Evolutionary conservation across 2,888 invertebrate species (phyloP).

Genomic region (Andrena flavipes): DNA sequence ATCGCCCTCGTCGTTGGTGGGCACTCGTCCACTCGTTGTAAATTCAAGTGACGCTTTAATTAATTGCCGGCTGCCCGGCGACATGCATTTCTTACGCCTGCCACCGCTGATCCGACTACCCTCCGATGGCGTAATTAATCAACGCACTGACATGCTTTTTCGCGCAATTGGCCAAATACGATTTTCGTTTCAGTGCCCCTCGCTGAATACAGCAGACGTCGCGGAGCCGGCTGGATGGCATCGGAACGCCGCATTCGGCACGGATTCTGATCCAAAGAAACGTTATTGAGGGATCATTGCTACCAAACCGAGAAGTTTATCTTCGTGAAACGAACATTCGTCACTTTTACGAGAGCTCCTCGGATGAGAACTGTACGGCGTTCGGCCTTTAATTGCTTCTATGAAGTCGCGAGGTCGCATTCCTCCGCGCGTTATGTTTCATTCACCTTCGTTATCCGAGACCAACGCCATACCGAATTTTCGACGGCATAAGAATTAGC

Average conservation of each 20-base stretch:
- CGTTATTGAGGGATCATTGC: conserved; percentile 49
- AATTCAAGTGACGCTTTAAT: conserved; percentile 75
- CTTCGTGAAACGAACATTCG: conserved; percentile 27
- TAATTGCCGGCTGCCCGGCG: conserved; percentile 64
- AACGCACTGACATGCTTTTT: conserved; percentile 66
- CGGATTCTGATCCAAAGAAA: conserved; percentile 12
- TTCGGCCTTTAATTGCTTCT: background rate
- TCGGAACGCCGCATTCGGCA: conserved; percentile 25
- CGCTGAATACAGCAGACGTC: conserved; percentile 19
- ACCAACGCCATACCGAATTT: too few relatives aligned
- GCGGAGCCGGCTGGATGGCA: conserved; percentile 6
- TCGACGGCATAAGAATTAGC: too few relatives aligned
- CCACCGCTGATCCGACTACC: conserved; percentile 47
- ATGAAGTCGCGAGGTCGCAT: background rate
- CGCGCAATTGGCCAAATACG: conserved; percentile 59
- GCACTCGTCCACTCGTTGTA: conserved; percentile 65
- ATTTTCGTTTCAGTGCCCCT: conserved; percentile 39
- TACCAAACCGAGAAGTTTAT: conserved; percentile 46
- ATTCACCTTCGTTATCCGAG: background rate
- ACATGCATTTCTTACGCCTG: conserved; percentile 67
- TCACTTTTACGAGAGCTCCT: conserved; percentile 23
- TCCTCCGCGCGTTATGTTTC: background rate
- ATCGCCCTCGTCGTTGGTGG: conserved; percentile 68
- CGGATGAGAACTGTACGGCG: background rate
- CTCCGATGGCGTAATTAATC: conserved; percentile 68